Conservation (phyloP, 1,140 invertebrate species). For the Aradophagus sp. region DNA sequence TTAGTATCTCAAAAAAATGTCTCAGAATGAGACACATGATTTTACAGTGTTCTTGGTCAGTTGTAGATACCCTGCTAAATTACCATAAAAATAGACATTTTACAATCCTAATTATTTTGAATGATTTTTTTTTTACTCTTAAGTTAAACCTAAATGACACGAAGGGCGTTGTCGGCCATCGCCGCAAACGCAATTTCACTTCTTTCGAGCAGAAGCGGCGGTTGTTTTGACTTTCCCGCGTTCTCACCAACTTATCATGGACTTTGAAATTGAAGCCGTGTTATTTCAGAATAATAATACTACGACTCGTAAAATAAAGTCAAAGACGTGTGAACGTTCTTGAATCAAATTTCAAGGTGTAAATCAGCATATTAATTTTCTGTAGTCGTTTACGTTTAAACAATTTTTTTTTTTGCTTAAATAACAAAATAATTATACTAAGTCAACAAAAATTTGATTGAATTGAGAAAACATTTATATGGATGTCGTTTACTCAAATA, state of each 20-base stretch:
- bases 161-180: slow-evolving; percentile 23
- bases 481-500: no score
- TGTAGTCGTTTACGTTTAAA: slow-evolving; percentile 1
- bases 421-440: no score
- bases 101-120: not conserved
- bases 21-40: no score
- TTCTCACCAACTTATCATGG: slow-evolving; percentile 42
- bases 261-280: slow-evolving; percentile 27
- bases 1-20: no score
- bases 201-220: slow-evolving; percentile 33
- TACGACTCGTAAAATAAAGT: slow-evolving; percentile 33
- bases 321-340: slow-evolving; percentile 36
- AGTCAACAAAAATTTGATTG: no score
- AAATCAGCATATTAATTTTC: slow-evolving; percentile 25
- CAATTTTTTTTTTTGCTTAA: no score
- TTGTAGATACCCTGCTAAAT: no score
- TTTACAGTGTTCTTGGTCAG: no score
- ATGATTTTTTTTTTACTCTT: slow-evolving; percentile 21
- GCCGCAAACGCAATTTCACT: slow-evolving; percentile 48
- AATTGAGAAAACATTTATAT: no score
- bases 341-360: slow-evolving; percentile 11
- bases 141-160: slow-evolving; percentile 43
- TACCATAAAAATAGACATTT: no score
- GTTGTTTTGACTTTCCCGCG: slow-evolving; percentile 43
- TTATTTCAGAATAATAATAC: slow-evolving; percentile 35